phyloP scores from a whole-genome alignment of 2,888 invertebrate species.

The Podabrus alpinus region DNA sequence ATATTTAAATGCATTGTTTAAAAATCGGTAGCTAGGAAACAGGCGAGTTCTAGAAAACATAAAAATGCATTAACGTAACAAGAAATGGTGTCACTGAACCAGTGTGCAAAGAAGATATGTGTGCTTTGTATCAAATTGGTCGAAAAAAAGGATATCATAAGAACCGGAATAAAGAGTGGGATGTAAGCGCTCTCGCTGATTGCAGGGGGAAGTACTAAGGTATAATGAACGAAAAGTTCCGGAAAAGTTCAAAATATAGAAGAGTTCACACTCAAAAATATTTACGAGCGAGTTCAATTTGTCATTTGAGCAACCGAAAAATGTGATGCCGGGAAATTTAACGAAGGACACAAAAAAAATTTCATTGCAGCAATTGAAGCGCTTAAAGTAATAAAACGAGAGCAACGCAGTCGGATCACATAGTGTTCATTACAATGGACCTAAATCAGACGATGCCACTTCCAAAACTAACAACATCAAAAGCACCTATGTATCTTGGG shows the following conservation, averaged over 20 bases:
- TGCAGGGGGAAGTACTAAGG: neutral
- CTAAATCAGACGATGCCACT: slow-evolving; percentile 32
- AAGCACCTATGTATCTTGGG: slow-evolving; percentile 15
- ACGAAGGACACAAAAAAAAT: slow-evolving; percentile 21
- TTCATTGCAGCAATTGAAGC: slow-evolving; percentile 2
- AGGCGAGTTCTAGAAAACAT: too few relatives aligned
- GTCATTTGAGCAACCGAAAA: slow-evolving; percentile 37
- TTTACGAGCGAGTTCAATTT: slow-evolving; percentile 39
- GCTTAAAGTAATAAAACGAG: neutral
- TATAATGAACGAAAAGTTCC: slow-evolving; percentile 15
- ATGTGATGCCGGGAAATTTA: slow-evolving; percentile 26
- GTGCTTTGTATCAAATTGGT: slow-evolving; percentile 5
- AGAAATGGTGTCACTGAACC: neutral
- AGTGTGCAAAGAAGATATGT: slow-evolving; percentile 6
- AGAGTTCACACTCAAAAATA: slow-evolving; percentile 34
- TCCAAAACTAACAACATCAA: slow-evolving; percentile 31
- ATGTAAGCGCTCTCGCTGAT: too few relatives aligned
- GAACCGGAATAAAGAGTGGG: too few relatives aligned
- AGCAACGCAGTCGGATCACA: slow-evolving; percentile 15
- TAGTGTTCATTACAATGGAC: slow-evolving; percentile 28
- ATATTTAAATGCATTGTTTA: too few relatives aligned
- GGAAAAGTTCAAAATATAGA: slow-evolving; percentile 34
- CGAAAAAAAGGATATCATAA: slow-evolving; percentile 8
- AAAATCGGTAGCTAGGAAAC: too few relatives aligned
- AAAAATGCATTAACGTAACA: too few relatives aligned